These are phyloP conservation scores for Eolophus roseicapilla DNA, from an alignment of 2,113 vertebrate species.

Conservation along the genomic window DNA sequence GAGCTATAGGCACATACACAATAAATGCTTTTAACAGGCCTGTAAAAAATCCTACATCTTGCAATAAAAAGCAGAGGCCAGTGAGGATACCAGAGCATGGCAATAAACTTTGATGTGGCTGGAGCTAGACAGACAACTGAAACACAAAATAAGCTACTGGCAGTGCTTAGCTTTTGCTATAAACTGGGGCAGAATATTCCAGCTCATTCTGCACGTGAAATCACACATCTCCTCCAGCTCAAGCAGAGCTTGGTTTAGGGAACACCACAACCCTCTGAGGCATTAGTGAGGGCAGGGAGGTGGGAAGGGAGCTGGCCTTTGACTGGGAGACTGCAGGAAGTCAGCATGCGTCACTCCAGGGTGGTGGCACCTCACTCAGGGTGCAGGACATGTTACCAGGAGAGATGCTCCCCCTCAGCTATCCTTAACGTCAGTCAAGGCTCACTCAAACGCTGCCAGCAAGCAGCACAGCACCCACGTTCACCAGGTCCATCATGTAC, in stretches of 20 bases:
- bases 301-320: background rate
- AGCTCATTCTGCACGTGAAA: background rate
- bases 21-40: background rate
- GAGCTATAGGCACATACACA: background rate
- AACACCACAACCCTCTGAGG: background rate
- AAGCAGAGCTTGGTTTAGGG: background rate
- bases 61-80: background rate
- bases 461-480: background rate
- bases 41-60: background rate
- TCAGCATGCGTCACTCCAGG: background rate
- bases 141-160: background rate
- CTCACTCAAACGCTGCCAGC: background rate
- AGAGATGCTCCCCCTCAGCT: background rate
- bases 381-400: rapidly evolving
- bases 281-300: background rate
- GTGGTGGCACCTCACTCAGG: background rate
- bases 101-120: background rate
- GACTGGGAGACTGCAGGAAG: background rate
- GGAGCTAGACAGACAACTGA: background rate
- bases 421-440: background rate
- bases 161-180: background rate
- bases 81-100: background rate
- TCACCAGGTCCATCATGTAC: background rate
- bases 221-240: background rate
- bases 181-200: background rate